Evolutionary conservation across 2,888 invertebrate genomes (phyloP).

Genomic region (Acanthosepion pharaonis): DNA sequence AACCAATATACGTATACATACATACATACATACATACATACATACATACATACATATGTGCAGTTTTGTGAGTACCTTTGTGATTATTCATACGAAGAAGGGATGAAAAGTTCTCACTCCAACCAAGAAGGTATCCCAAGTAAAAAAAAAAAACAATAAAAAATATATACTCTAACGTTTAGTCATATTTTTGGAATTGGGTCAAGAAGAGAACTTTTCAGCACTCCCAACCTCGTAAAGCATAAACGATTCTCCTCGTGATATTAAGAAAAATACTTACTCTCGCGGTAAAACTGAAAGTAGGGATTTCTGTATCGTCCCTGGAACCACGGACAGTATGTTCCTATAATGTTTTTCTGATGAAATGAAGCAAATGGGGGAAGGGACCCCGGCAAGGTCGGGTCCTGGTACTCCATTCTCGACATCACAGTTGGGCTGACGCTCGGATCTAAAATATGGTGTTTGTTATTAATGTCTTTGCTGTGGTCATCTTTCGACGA

Average conservation of each 20-base stretch:
- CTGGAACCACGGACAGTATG: slow-evolving; percentile 47
- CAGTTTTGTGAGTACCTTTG: background rate
- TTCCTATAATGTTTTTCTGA: slow-evolving; percentile 46
- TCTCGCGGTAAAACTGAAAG: slow-evolving; percentile 46
- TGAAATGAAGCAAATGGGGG: slow-evolving; percentile 46
- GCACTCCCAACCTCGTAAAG: too few relatives aligned
- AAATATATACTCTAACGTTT: too few relatives aligned
- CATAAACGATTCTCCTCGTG: too few relatives aligned
- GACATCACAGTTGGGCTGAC: slow-evolving; percentile 41
- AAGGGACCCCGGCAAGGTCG: slow-evolving; percentile 18
- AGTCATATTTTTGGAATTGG: too few relatives aligned
- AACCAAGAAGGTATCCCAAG: too few relatives aligned
- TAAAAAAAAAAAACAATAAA: too few relatives aligned
- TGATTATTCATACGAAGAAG: too few relatives aligned
- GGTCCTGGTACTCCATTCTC: slow-evolving; percentile 39
- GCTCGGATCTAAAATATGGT: slow-evolving; percentile 35
- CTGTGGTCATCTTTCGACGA: background rate
- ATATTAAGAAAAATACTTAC: slow-evolving; percentile 17
- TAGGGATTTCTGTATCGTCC: slow-evolving; percentile 47
- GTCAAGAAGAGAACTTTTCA: too few relatives aligned
- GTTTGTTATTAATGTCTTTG: background rate
- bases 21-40: background rate
- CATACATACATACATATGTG: background rate
- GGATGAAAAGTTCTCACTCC: too few relatives aligned
- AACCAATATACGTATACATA: background rate